Percentiles rank a stretch among this genome's conserved stretches.
These are phyloP conservation scores for Allolobophora icterica DNA, from an alignment of 2,888 invertebrate genomes.

Conservation along the genomic window DNA sequence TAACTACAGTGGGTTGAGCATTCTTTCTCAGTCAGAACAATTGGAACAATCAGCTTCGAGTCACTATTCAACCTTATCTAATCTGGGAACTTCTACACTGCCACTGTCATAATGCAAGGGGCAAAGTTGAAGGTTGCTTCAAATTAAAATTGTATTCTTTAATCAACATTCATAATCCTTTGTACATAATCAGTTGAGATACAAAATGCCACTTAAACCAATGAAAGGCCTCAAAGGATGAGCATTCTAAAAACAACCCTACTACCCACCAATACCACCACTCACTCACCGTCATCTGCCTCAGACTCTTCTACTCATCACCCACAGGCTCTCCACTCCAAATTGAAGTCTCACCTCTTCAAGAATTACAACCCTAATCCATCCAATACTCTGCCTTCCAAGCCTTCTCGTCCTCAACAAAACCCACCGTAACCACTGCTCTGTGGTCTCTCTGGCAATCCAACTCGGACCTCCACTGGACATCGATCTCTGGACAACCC, in stretches of 20 bases:
- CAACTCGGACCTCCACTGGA: too few relatives aligned
- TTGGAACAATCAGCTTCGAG: background rate
- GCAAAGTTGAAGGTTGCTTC: background rate
- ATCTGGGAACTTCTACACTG: background rate
- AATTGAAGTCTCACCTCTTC: too few relatives aligned
- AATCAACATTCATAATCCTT: background rate
- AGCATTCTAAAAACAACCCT: background rate
- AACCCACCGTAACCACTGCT: too few relatives aligned
- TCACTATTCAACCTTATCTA: background rate
- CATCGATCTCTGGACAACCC: too few relatives aligned
- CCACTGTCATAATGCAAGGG: background rate
- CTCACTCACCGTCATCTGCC: too few relatives aligned
- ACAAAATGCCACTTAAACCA: background rate
- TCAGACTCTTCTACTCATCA: too few relatives aligned
- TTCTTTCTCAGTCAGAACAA: background rate
- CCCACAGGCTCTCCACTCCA: too few relatives aligned
- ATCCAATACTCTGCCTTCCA: too few relatives aligned
- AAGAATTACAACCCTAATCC: too few relatives aligned
- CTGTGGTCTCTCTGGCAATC: too few relatives aligned
- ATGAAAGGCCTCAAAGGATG: background rate
- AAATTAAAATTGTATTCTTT: background rate
- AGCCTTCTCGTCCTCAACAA: too few relatives aligned
- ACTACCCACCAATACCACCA: too few relatives aligned
- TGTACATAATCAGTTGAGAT: background rate
- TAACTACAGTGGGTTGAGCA: background rate